Evolutionary conservation across 2,797 vertebrate genomes (phyloP).

Genomic region (Sardinella longiceps): DNA sequence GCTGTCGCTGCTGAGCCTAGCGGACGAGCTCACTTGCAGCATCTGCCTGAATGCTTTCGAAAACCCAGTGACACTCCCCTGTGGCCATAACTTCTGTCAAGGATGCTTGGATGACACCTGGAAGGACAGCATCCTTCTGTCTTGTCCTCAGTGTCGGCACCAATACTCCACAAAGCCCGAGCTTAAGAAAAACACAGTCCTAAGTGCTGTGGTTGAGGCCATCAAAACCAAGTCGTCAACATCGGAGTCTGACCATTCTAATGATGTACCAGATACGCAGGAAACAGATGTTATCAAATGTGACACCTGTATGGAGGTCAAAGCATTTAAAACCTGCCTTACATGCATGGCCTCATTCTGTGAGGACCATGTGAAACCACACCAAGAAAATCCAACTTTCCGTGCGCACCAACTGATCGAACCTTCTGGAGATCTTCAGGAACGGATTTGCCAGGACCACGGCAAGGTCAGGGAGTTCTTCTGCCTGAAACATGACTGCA

Average conservation of each 20-base stretch:
- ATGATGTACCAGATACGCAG: too few species aligned
- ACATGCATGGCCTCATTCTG: slow-evolving; percentile 95
- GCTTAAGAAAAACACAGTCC: slow-evolving; percentile 90
- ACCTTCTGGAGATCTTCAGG: slow-evolving; percentile 76
- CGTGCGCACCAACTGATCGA: slow-evolving; percentile 78
- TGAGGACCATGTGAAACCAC: slow-evolving; percentile 83
- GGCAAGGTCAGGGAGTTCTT: slow-evolving; percentile 85
- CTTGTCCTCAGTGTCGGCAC: slow-evolving; percentile 86
- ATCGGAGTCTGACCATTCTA: neutral
- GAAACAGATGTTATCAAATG: slow-evolving; percentile 66
- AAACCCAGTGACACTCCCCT: slow-evolving; percentile 87
- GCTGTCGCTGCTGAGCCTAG: slow-evolving; percentile 66
- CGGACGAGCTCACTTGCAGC: slow-evolving; percentile 88
- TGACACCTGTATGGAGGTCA: slow-evolving; percentile 77
- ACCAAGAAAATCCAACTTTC: slow-evolving; percentile 83
- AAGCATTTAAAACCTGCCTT: slow-evolving; percentile 84
- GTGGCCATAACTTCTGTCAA: slow-evolving; percentile 93
- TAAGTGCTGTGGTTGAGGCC: slow-evolving; percentile 82
- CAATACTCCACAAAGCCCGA: slow-evolving; percentile 76
- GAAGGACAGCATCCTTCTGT: slow-evolving; percentile 57
- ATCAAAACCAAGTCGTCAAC: slow-evolving; percentile 54
- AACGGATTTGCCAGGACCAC: slow-evolving; percentile 81
- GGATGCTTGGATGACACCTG: slow-evolving; percentile 82
- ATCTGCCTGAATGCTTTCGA: slow-evolving; percentile 86
- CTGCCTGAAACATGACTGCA: slow-evolving; percentile 75